These are phyloP conservation scores for Lagorchestes hirsutus DNA, from an alignment of 2,797 vertebrate species.

Conservation along the genomic window DNA sequence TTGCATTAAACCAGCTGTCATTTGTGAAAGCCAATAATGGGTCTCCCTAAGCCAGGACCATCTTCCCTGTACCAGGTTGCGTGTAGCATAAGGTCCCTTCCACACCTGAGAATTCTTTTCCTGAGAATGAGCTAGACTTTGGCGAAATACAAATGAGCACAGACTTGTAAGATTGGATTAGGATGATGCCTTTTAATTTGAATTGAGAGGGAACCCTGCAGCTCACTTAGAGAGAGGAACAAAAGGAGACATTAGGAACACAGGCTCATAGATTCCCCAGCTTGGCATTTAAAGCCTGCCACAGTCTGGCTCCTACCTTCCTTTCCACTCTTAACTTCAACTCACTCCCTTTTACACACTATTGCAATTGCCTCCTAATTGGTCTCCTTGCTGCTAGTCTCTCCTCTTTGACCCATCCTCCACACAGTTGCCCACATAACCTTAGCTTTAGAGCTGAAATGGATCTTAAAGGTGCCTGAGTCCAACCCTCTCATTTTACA, in stretches of 20 bases:
- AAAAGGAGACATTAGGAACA: background rate
- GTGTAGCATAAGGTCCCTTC: slow-evolving; percentile 53
- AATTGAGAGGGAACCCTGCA: slow-evolving; percentile 28
- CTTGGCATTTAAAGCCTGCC: background rate
- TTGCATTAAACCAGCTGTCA: slow-evolving; percentile 75
- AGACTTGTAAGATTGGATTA: slow-evolving; percentile 41
- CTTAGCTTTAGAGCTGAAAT: background rate
- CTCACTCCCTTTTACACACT: background rate
- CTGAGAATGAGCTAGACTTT: slow-evolving; percentile 53
- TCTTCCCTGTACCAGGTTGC: slow-evolving; percentile 57
- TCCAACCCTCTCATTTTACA: background rate
- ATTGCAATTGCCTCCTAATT: background rate
- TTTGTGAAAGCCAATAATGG: slow-evolving; percentile 70
- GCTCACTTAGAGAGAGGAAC: background rate
- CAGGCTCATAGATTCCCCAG: background rate
- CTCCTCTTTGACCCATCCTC: background rate
- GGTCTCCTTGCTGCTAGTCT: background rate
- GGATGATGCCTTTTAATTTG: slow-evolving; percentile 49
- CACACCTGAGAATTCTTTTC: slow-evolving; percentile 46
- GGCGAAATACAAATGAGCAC: slow-evolving; percentile 68
- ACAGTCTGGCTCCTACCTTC: background rate
- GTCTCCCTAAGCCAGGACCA: slow-evolving; percentile 63
- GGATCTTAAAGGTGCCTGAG: background rate
- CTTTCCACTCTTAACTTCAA: background rate
- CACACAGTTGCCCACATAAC: background rate